Evolutionary conservation across 2,797 vertebrate species (phyloP).

Genomic region (Pantherophis vulpinus): DNA sequence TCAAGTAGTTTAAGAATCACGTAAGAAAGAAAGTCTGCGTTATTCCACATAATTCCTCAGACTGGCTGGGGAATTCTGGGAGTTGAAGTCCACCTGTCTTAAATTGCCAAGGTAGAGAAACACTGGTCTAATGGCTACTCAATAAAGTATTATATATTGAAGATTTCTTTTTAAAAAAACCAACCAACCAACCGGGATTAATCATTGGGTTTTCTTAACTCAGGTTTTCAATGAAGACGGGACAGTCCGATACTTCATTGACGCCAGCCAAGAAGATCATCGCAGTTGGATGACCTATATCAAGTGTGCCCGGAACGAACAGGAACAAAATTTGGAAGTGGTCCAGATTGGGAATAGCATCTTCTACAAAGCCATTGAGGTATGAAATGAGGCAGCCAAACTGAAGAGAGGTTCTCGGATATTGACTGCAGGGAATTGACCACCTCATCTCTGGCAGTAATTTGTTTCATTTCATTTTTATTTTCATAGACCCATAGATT

Average conservation of each 20-base stretch:
- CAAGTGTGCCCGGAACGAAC: conserved; percentile 93
- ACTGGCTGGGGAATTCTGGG: not conserved
- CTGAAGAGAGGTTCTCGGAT: not conserved
- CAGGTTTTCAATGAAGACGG: conserved; percentile 96
- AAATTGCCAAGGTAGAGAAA: not conserved
- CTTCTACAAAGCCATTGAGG: conserved; percentile 96
- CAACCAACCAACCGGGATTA: not conserved
- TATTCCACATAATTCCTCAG: not conserved
- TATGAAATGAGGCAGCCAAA: conserved; percentile 40
- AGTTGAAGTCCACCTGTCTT: not conserved
- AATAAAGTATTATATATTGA: not conserved
- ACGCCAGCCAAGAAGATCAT: conserved; percentile 96
- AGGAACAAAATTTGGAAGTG: conserved; percentile 98
- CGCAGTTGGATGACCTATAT: conserved; percentile 99
- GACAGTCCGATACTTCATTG: conserved; percentile 92
- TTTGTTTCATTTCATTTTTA: too few relatives aligned
- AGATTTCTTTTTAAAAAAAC: not conserved
- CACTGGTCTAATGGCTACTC: not conserved
- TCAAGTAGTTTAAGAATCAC: not conserved
- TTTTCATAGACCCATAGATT: too few relatives aligned
- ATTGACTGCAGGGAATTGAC: not conserved
- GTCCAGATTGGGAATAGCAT: conserved; percentile 95
- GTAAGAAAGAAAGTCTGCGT: not conserved
- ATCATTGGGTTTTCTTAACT: not conserved
- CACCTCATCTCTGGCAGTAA: too few relatives aligned